A percentile compares a stretch with the other conserved stretches of the same genome.
These are phyloP conservation scores for Xanthorhoe designata DNA, from an alignment of 2,888 invertebrate species.

Conservation along the genomic window DNA sequence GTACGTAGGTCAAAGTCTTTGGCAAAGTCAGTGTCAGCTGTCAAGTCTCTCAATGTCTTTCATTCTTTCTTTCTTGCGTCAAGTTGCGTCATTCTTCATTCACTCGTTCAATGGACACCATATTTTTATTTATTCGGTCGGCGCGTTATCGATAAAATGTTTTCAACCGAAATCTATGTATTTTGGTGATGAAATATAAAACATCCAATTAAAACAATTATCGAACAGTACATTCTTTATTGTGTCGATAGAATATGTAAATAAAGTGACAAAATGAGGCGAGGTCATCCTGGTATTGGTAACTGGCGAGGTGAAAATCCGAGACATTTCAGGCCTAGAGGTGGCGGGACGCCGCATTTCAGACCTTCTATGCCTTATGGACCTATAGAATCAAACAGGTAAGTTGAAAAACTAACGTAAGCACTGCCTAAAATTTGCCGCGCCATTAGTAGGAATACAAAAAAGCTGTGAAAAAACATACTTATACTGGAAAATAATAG, in stretches of 20 bases:
- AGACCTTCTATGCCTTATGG: slow-evolving; percentile 62
- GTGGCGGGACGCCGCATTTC: slow-evolving; percentile 64
- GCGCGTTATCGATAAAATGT: slow-evolving; percentile 63
- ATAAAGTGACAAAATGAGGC: slow-evolving; percentile 72
- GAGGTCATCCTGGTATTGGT: slow-evolving; percentile 77
- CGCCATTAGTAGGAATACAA: slow-evolving; percentile 52
- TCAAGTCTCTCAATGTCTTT: not conserved
- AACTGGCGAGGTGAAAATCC: slow-evolving; percentile 78
- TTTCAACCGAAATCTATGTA: slow-evolving; percentile 33
- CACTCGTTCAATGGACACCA: slow-evolving; percentile 32
- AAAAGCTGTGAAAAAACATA: not conserved
- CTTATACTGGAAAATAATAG: not conserved
- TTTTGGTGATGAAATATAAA: slow-evolving; percentile 1
- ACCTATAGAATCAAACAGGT: slow-evolving; percentile 63
- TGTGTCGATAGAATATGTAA: slow-evolving; percentile 57
- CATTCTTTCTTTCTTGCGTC: not conserved
- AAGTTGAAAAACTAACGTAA: slow-evolving; percentile 37
- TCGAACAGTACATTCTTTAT: slow-evolving; percentile 17
- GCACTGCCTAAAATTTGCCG: slow-evolving; percentile 56
- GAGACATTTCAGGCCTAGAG: slow-evolving; percentile 74
- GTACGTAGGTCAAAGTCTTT: not conserved
- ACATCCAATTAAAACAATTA: slow-evolving; percentile 13
- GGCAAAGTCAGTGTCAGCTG: not conserved
- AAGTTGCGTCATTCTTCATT: not conserved
- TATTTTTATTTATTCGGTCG: slow-evolving; percentile 62